Evolutionary conservation across 2,888 invertebrate species (phyloP).

Genomic region (Peribatodes rhomboidaria): DNA sequence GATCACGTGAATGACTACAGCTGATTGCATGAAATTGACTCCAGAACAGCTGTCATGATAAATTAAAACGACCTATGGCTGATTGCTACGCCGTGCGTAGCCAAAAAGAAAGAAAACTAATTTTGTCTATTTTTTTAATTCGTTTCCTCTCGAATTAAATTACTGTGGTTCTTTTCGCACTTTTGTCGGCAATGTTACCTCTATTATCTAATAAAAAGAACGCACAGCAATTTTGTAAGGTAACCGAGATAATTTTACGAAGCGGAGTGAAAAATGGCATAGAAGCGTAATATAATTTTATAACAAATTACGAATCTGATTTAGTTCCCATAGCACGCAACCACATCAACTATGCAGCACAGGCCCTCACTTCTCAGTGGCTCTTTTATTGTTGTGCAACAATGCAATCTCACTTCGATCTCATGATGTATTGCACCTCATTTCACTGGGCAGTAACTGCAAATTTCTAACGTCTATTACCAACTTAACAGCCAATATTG

Average conservation of each 20-base stretch:
- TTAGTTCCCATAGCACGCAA: conserved; percentile 78
- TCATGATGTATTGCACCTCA: conserved; percentile 78
- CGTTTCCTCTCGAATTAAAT: conserved; percentile 2
- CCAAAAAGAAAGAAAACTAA: conserved; percentile 5
- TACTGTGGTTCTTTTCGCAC: conserved; percentile 24
- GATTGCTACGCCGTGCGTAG: neutral
- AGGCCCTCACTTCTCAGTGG: conserved; percentile 69
- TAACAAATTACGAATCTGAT: conserved; percentile 76
- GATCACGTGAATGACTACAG: conserved; percentile 41
- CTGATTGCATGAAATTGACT: conserved; percentile 33
- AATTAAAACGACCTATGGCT: conserved; percentile 13
- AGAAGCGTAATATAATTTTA: conserved; percentile 54
- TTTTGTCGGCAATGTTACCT: conserved; percentile 29
- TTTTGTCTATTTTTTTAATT: neutral
- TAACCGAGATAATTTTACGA: conserved; percentile 30
- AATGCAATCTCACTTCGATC: conserved; percentile 80
- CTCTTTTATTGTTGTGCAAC: conserved; percentile 74
- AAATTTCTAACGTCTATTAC: conserved; percentile 67
- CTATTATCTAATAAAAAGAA: conserved; percentile 36
- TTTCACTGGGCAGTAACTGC: conserved; percentile 63
- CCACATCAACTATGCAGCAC: conserved; percentile 76
- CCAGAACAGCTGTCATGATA: conserved; percentile 12
- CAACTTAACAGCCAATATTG: conserved; percentile 77
- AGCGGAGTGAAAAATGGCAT: conserved; percentile 40
- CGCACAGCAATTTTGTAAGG: conserved; percentile 27